Evolutionary conservation across 2,888 invertebrate genomes (phyloP).

Genomic region (Watsonalla cultraria): DNA sequence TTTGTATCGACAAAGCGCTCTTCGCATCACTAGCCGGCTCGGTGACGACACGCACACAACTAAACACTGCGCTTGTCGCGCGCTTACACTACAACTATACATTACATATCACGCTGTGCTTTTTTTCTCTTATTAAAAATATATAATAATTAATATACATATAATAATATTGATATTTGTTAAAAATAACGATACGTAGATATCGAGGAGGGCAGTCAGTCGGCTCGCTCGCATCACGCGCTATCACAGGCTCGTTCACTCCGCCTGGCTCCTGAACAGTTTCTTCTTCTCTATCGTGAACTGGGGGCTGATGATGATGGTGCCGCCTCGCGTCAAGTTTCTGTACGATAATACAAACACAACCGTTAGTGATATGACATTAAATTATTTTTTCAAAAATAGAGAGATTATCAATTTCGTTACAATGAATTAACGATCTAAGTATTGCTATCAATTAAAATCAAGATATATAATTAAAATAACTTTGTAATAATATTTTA

Average conservation of each 20-base stretch:
- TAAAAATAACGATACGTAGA: conserved; percentile 75
- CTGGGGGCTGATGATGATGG: conserved; percentile 92
- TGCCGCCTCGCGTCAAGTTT: conserved; percentile 91
- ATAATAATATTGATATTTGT: conserved; percentile 78
- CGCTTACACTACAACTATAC: conserved; percentile 71
- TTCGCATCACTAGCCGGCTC: conserved; percentile 30
- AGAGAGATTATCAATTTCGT: conserved; percentile 1
- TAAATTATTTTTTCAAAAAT: conserved; percentile 11
- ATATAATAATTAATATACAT: conserved; percentile 73
- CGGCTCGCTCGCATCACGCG: conserved; percentile 64
- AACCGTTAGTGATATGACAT: conserved; percentile 24
- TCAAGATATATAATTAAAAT: no score
- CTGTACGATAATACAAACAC: conserved; percentile 64
- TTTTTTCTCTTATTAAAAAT: conserved; percentile 77
- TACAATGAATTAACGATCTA: not conserved
- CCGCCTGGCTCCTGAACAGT: conserved; percentile 87
- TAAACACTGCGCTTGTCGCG: conserved; percentile 44
- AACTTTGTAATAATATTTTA: no score
- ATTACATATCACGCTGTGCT: conserved; percentile 80
- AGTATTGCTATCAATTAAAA: no score
- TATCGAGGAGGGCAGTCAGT: conserved; percentile 75
- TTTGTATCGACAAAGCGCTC: conserved; percentile 38
- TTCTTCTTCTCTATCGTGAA: conserved; percentile 95
- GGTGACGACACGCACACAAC: conserved; percentile 22
- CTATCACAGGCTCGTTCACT: conserved; percentile 55